Evolutionary conservation across 2,113 vertebrate species (phyloP), one percentile per base, ranked within the genome.

Genomic region (Peromyscus leucopus): DNA sequence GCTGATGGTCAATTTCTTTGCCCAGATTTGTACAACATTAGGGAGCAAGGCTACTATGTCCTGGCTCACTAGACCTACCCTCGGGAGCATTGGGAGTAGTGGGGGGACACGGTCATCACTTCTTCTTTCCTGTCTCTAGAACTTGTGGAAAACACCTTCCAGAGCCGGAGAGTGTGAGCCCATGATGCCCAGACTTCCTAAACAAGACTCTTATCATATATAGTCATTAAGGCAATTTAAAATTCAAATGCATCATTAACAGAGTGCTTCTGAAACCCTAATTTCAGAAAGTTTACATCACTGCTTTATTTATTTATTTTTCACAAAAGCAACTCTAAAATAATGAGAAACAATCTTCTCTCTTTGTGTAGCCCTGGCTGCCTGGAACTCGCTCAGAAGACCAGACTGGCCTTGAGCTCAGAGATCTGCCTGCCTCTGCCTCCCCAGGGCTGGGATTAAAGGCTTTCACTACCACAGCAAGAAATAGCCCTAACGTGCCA

Each of bases 211-310:
- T 39, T 90, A 71, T 82, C 22, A 1, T 51, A 91, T 4, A 12
- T 31, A 21, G 9, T 2, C 1, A 12, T 46, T 26, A 89, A 92
- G 92, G 61, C 21, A 51, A 84, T 72, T 51, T 89, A 90, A 96
- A 90, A 92, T 69, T 93, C 65, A 97, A 95, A 92, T 46, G 16
- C 22, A 46, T 72, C 65, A 33, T 21, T 90, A 76, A 46, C 2
- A 86, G 31, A 90, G 36, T 22, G 15, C 74, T 33, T 88, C 80
- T 48, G 28, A 97, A 89, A 93, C 48, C 72, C 67, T 91, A 82
- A 83, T 71, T 94, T 87, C 65, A 67, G 94, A 91, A 91, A 74
- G 63, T 71, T 87, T 83, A 78, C 39, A 88, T 80, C 48, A 71
- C 31, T 65, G 78, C 33, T 87, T 42, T n/a, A 26, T 2, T 67